Evolutionary conservation across 2,888 invertebrate genomes (phyloP).

Genomic region (Ditylenchus weischeri): DNA sequence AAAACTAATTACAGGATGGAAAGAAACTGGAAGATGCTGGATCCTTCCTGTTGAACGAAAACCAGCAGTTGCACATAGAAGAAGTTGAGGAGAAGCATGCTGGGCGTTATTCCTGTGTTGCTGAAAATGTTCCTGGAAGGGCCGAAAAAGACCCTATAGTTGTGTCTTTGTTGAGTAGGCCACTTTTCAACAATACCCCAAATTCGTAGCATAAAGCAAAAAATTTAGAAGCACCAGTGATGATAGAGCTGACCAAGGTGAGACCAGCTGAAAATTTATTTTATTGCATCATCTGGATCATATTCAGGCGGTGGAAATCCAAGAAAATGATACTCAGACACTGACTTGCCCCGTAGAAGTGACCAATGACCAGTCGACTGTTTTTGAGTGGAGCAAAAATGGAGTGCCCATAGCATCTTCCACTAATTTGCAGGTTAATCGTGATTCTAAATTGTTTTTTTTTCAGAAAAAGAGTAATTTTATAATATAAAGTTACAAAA

Average conservation of each 20-base stretch:
- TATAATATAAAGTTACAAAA: too few relatives aligned
- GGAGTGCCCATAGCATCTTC: slow-evolving; percentile 40
- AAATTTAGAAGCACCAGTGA: slow-evolving; percentile 6
- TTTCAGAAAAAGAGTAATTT: too few relatives aligned
- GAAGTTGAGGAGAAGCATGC: slow-evolving; percentile 54
- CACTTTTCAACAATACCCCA: neutral
- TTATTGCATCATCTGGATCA: too few relatives aligned
- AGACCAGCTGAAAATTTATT: too few relatives aligned
- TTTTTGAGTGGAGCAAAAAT: slow-evolving; percentile 48
- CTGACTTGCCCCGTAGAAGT: slow-evolving; percentile 62
- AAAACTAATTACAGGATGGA: neutral
- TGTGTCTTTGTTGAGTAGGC: slow-evolving; percentile 66
- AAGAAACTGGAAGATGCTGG: neutral
- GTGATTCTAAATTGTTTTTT: too few relatives aligned
- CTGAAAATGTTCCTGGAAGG: slow-evolving; percentile 65
- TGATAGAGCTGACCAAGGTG: neutral
- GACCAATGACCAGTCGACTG: slow-evolving; percentile 20
- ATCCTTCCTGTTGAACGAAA: slow-evolving; percentile 40
- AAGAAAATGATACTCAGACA: slow-evolving; percentile 65
- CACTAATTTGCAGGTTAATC: slow-evolving; percentile 24
- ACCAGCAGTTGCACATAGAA: slow-evolving; percentile 46
- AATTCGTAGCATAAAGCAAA: too few relatives aligned
- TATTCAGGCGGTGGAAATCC: slow-evolving; percentile 45
- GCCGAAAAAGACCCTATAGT: slow-evolving; percentile 62
- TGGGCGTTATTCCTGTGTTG: slow-evolving; percentile 67